Percentiles rank a stretch among this genome's conserved stretches.
These are phyloP conservation scores for Laupala kohalensis DNA, from an alignment of 1,140 invertebrate species.

Conservation along the genomic window DNA sequence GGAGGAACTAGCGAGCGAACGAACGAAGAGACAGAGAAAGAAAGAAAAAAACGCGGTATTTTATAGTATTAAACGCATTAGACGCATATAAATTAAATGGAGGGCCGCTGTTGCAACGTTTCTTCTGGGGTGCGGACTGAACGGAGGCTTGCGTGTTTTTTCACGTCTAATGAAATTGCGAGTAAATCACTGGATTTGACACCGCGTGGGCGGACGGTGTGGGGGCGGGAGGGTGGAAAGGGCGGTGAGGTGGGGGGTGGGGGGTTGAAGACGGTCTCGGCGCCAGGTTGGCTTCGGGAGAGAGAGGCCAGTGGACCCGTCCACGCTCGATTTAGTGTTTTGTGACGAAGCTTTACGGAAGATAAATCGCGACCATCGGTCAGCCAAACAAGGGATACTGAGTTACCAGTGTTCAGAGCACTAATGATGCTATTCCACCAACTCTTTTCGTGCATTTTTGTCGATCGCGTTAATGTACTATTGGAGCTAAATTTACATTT, in stretches of 20 bases:
- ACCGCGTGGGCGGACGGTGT: background rate
- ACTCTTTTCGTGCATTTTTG: too few species aligned
- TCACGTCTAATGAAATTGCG: slow-evolving; percentile 3
- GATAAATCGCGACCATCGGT: too few species aligned
- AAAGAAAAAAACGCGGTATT: slow-evolving; percentile 4
- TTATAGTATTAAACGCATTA: slow-evolving; percentile 9
- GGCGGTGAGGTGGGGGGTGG: background rate
- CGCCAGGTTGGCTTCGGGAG: background rate
- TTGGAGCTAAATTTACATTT: too few species aligned
- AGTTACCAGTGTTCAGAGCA: too few species aligned
- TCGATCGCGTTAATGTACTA: too few species aligned
- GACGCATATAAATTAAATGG: slow-evolving; percentile 8
- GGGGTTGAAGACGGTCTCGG: background rate
- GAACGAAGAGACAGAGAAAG: background rate
- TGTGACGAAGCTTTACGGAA: too few species aligned
- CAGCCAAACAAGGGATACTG: too few species aligned
- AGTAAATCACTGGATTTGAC: slow-evolving; percentile 4
- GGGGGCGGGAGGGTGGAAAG: background rate
- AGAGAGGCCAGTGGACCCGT: too few species aligned
- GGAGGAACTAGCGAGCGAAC: background rate
- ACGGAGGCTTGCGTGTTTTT: background rate
- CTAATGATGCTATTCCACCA: too few species aligned
- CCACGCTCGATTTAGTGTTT: too few species aligned
- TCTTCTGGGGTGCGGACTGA: background rate
- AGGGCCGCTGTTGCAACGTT: background rate